Conservation (phyloP, 2,113 vertebrate species). For the Psephotus haematonotus region DNA sequence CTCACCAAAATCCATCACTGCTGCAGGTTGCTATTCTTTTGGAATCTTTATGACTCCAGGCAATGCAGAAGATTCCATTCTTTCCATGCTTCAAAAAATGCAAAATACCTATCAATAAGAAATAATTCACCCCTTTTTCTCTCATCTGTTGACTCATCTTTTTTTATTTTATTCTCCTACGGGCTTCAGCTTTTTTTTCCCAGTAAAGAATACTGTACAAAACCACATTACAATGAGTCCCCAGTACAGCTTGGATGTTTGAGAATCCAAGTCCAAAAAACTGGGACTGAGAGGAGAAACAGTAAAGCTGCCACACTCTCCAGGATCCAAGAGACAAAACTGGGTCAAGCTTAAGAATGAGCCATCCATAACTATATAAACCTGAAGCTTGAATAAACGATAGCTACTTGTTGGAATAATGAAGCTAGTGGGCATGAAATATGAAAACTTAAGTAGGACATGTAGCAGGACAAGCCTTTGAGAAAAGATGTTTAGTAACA, state of each 20-base stretch:
- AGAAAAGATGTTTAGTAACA: background rate
- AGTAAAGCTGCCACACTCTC: background rate
- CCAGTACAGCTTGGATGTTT: background rate
- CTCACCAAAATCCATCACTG: slow-evolving; percentile 94
- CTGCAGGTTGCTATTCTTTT: slow-evolving; percentile 97
- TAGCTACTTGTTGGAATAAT: background rate
- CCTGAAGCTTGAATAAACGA: background rate
- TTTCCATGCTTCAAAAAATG: slow-evolving; percentile 93
- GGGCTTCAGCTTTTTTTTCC: background rate
- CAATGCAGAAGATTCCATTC: slow-evolving; percentile 96
- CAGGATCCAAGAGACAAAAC: background rate
- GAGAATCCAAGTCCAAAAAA: background rate
- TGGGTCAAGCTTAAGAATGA: background rate
- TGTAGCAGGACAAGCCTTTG: background rate
- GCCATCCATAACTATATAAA: background rate
- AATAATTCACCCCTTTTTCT: slow-evolving; percentile 79
- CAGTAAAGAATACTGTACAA: background rate
- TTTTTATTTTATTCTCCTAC: background rate
- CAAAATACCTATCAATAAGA: slow-evolving; percentile 80
- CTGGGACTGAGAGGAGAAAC: background rate
- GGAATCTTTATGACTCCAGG: slow-evolving; percentile 99
- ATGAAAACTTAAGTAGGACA: background rate
- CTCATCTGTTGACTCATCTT: slow-evolving; percentile 53
- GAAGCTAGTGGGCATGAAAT: background rate
- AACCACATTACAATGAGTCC: background rate